phyloP scores from a whole-genome alignment of 2,113 vertebrate species.

The Propithecus coquereli region DNA sequence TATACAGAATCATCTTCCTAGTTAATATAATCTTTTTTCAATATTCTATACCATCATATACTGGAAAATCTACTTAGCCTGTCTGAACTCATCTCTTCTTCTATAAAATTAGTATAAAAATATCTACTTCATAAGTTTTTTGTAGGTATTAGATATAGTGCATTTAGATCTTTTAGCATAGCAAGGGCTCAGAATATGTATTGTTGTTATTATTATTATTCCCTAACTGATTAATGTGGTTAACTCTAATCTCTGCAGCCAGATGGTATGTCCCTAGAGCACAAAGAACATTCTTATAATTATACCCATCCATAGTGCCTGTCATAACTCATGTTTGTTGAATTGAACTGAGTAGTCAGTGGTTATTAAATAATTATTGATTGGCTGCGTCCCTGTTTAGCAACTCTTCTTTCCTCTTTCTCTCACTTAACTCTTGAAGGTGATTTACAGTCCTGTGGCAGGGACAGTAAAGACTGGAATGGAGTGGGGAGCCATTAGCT shows the following conservation, averaged over 20 bases:
- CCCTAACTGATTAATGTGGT: conserved; percentile 8
- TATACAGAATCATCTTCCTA: neutral
- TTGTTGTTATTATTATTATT: neutral
- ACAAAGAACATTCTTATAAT: conserved; percentile 33
- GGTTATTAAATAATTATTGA: conserved; percentile 55
- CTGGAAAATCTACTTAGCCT: neutral
- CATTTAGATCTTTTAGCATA: neutral
- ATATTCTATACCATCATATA: neutral
- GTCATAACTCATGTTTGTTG: conserved; percentile 20
- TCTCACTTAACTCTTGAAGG: conserved; percentile 6
- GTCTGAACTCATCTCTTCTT: neutral
- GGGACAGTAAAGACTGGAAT: neutral
- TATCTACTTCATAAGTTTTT: neutral
- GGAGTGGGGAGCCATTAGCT: neutral
- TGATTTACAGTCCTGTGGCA: neutral
- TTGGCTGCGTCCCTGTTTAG: neutral
- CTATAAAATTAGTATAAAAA: neutral
- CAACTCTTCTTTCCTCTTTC: neutral
- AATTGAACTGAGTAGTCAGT: conserved; percentile 32
- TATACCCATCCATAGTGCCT: neutral
- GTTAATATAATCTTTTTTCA: neutral
- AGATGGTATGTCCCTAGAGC: conserved; percentile 6
- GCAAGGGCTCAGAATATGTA: neutral
- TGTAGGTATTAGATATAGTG: neutral
- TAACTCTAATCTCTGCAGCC: conserved; percentile 21